These are phyloP conservation scores for Volucella inflata DNA, from an alignment of 2,888 invertebrate species.

Conservation along the genomic window DNA sequence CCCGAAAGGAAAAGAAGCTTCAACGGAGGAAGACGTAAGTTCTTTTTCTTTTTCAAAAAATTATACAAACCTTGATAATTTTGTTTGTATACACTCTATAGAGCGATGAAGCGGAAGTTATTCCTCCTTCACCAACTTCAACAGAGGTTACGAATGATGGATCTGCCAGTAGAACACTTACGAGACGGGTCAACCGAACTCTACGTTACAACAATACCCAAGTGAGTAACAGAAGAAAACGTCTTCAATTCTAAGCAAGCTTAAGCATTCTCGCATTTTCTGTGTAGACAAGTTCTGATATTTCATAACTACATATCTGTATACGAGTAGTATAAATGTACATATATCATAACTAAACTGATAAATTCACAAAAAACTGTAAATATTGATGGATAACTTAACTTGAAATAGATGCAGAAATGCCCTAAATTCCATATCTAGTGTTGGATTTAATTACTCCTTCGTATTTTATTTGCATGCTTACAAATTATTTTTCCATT, in stretches of 20 bases:
- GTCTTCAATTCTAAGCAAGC: slow-evolving; percentile 76
- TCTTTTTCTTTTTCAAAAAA: not conserved
- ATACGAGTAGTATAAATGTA: too few relatives aligned
- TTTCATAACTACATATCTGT: not conserved
- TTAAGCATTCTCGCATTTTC: slow-evolving; percentile 2
- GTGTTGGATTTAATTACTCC: slow-evolving; percentile 22
- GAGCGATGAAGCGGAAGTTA: slow-evolving; percentile 79
- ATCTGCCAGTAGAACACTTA: not conserved
- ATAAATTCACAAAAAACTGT: slow-evolving; percentile 21
- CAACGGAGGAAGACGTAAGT: slow-evolving; percentile 45
- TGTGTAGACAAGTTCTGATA: not conserved
- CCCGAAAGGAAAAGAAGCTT: slow-evolving; percentile 3
- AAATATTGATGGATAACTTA: slow-evolving; percentile 36
- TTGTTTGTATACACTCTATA: slow-evolving; percentile 50
- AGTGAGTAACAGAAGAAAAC: slow-evolving; percentile 78
- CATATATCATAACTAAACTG: not conserved
- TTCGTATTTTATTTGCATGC: slow-evolving; percentile 28
- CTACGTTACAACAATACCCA: slow-evolving; percentile 70
- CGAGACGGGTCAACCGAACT: slow-evolving; percentile 54
- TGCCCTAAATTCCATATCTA: slow-evolving; percentile 1
- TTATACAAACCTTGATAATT: too few relatives aligned
- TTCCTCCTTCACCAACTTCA: slow-evolving; percentile 79
- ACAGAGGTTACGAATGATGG: slow-evolving; percentile 30
- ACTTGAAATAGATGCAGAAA: slow-evolving; percentile 37
- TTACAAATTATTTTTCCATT: not conserved